Evolutionary conservation across 2,113 vertebrate genomes (phyloP).

Genomic region (Psilopogon haemacephalus): DNA sequence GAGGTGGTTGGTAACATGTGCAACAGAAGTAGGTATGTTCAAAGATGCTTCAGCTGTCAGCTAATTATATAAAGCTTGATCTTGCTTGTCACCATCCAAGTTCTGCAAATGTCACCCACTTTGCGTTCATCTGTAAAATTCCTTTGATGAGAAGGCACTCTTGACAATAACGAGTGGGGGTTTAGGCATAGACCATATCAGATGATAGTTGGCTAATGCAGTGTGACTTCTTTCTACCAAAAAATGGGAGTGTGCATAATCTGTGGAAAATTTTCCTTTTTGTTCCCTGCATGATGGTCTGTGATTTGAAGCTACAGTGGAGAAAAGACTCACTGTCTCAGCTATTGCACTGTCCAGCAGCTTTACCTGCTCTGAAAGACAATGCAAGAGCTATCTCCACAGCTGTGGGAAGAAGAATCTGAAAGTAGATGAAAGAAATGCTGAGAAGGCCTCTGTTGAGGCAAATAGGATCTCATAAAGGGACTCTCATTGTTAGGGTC

Average conservation of each 20-base stretch:
- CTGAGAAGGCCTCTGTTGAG: background rate
- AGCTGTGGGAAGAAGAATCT: background rate
- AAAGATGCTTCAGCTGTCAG: background rate
- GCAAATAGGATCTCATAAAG: background rate
- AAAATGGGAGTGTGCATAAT: background rate
- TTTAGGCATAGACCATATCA: background rate
- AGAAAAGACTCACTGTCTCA: background rate
- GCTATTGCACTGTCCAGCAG: background rate
- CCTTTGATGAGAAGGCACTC: background rate
- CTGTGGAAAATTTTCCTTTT: background rate
- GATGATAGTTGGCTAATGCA: background rate
- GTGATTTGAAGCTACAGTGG: background rate
- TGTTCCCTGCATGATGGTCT: background rate
- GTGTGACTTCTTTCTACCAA: background rate
- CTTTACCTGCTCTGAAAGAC: background rate
- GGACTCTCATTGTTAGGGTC: background rate
- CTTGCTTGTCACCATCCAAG: background rate
- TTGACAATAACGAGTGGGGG: background rate
- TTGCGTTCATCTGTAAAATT: background rate
- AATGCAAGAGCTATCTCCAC: background rate
- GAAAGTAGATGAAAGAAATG: background rate
- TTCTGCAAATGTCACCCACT: background rate
- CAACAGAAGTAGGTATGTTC: conserved; percentile 86
- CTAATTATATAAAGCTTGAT: background rate
- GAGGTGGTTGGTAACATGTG: conserved; percentile 86